Conservation (phyloP, 2,888 invertebrate genomes). For the Allacma fusca region DNA sequence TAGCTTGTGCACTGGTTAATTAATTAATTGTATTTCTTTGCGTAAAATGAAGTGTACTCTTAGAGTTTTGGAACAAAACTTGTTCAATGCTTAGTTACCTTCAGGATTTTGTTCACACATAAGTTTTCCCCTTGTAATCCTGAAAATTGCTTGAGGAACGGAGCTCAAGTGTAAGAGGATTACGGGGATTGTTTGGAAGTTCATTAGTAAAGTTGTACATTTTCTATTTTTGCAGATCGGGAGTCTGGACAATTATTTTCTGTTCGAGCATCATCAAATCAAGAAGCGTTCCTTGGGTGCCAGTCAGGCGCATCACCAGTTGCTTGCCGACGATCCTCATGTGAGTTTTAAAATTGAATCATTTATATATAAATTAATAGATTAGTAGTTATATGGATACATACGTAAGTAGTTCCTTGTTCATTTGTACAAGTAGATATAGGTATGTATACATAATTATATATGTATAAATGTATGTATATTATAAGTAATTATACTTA, state of each 20-base stretch:
- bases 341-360: constrained; percentile 68
- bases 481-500: no score
- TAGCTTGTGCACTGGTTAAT: no score
- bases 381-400: no score
- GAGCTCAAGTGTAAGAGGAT: neutral
- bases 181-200: neutral
- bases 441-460: no score
- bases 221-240: constrained; percentile 80
- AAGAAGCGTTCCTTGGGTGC: constrained; percentile 83
- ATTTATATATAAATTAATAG: no score
- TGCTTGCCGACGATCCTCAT: constrained; percentile 78
- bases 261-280: constrained; percentile 84
- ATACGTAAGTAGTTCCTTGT: no score
- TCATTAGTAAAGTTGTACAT: neutral
- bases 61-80: neutral
- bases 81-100: no score
- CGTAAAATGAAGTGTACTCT: neutral
- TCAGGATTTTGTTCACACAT: neutral
- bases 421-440: no score
- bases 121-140: neutral
- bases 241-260: constrained; percentile 82
- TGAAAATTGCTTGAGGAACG: neutral
- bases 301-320: constrained; percentile 79
- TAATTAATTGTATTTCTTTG: no score
- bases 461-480: no score